Base-by-base conservation (phyloP, 2,113 vertebrate species). In the Bujurquina vittata region DNA sequence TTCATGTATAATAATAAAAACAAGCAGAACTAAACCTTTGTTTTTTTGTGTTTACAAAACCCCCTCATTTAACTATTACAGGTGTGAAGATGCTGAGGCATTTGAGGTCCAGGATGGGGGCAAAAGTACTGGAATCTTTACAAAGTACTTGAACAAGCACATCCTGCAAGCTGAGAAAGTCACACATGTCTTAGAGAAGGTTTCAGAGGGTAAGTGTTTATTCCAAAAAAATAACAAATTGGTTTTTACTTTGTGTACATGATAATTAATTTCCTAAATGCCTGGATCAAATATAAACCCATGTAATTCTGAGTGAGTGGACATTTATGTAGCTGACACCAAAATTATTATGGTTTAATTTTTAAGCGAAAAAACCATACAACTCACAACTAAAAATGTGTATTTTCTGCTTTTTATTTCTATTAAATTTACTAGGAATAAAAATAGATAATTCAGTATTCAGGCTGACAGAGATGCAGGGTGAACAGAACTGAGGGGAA, bases 41-140 rank as follows among this genome's bases (percentile, higher is more conserved):
- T 7, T 5, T 43, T 11, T 46, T 3, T 52, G 7, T 35, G 15
- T 31, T 49, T 74, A n/a, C 72, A 43, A 55, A 3, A 1, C 56
- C 58, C 43, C 3, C 31, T 57, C 65, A 43, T 6, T 54, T 10
- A 23, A 78, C n/a, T n/a, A 15, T 65, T 56, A 12, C 90, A 98
- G 97, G 84, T 95, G 96, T 0, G 97, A 98, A 93, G 96, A 97
- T 85, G 96, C 96, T 9, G 96, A 97, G 87, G 96, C 97, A 1
- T 98, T 95, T 54, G 97, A 98, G 85, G 92, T 97, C 59, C 97
- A 97, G 82, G 96, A 97, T 1, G 96, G 96, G 15, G 95, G 95
- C 2, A 96, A 95, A 89, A 97, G 97, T 88, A 96, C 96, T 20
- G 97, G 97, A 5, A 97, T 97, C 88, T 98, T 98, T 91, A 97